Evolutionary conservation across 1,140 invertebrate genomes (phyloP).

Genomic region (Mya arenaria): DNA sequence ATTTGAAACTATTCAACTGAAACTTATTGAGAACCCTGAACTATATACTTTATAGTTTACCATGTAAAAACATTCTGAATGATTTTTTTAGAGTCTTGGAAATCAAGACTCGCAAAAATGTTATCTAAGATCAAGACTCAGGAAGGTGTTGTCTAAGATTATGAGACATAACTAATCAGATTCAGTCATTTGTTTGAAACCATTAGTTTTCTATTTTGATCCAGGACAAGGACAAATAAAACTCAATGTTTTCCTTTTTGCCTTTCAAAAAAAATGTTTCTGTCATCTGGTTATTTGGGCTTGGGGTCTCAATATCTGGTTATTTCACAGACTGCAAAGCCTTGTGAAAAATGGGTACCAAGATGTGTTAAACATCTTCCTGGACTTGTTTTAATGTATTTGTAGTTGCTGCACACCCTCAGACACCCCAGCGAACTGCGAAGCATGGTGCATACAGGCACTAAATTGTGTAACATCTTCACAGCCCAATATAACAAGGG

Average conservation of each 20-base stretch:
- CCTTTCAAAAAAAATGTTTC: not conserved
- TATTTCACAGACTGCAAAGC: not conserved
- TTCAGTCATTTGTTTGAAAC: too few relatives aligned
- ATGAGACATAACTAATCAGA: too few relatives aligned
- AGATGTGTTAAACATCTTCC: not conserved
- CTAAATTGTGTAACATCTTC: conserved; percentile 22
- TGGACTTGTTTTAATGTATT: not conserved
- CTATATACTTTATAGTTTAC: too few relatives aligned
- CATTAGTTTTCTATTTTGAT: too few relatives aligned
- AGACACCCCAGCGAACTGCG: not conserved
- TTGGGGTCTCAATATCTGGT: not conserved
- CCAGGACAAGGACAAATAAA: not conserved
- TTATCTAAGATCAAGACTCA: too few relatives aligned
- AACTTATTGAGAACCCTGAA: too few relatives aligned
- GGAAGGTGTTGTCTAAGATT: too few relatives aligned
- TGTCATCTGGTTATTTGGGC: not conserved
- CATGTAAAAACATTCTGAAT: too few relatives aligned
- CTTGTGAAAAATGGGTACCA: not conserved
- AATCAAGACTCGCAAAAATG: too few relatives aligned
- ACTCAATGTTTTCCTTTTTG: not conserved
- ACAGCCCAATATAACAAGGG: conserved; percentile 36
- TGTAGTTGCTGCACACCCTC: conserved; percentile 17
- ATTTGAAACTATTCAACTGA: too few relatives aligned
- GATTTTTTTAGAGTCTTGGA: too few relatives aligned
- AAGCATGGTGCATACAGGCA: not conserved